Evolutionary conservation across 2,888 invertebrate genomes (phyloP), one percentile per base, ranked within the genome.

Genomic region (Cybosia mesomella): DNA sequence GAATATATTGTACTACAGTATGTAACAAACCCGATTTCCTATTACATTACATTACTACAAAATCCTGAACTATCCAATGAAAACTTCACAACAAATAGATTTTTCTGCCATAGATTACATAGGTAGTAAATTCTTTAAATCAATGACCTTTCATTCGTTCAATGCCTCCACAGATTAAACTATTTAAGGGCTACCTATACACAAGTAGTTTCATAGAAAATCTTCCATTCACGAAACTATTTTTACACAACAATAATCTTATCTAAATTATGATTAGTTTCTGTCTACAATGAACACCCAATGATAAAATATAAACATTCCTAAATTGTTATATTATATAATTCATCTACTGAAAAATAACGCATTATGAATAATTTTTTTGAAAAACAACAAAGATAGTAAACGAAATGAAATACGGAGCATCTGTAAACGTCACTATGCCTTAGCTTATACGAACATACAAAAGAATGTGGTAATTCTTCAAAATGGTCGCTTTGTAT

Each of bases 401-500:
- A 66, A 28, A 72, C 58, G 66, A 65, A 73, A 55, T 74, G 72
- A 76, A 78, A 75, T 80, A 70, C 64, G 21, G 73, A 72, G 74
- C 72, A 77, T 77, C 76, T 84, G 82, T 80, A 85, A 87, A 89
- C 83, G 86, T 88, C 88, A 87, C 76, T 86, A 85, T 83, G 83
- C 84, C 83, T 84, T 87, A 86, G 85, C 85, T 85, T 90, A 89
- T 89, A 83, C 75, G 91, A 92, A 92, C 92, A 89, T 89, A 89
- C 91, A 90, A 93, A 95, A 96, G 96, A 96, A 96, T 96, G 96
- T 96, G 96, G 96, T 96, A 96, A 96, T 96, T 96, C 94, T 95
- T 94, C 96, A 96, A 96, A 96, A 96, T 96, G 96, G 96, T 96
- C 96, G 96, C 96, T 96, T 94, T 94, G 95, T 95, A 94, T 94